A percentile compares a stretch with the other conserved stretches of the same genome.
These are phyloP conservation scores for Cyclura pinguis DNA, from an alignment of 2,797 vertebrate species.

Conservation along the genomic window DNA sequence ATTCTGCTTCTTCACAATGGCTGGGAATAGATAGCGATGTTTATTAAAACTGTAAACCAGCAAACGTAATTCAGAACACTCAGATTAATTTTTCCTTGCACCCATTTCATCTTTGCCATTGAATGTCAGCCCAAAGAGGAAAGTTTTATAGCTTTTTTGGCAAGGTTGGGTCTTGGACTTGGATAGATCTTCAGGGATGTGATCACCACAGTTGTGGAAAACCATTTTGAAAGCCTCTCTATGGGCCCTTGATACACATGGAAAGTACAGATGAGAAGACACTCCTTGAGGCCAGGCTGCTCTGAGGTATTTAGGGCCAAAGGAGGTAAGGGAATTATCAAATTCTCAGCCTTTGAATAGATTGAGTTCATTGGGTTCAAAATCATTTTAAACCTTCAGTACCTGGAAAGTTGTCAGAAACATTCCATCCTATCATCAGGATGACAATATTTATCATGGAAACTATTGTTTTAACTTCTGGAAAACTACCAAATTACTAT, in stretches of 20 bases:
- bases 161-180: not conserved
- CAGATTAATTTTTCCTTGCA: not conserved
- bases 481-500: conserved; percentile 44
- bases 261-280: not conserved
- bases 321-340: not conserved
- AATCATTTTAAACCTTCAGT: not conserved
- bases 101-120: not conserved
- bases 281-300: not conserved
- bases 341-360: not conserved
- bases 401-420: not conserved
- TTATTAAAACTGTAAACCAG: not conserved
- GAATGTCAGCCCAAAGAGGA: not conserved
- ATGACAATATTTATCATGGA: conserved; percentile 52
- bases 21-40: not conserved
- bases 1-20: not conserved
- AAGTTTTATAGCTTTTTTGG: not conserved
- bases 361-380: not conserved
- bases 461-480: conserved; percentile 60
- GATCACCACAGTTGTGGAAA: not conserved
- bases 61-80: not conserved
- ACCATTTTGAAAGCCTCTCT: not conserved
- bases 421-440: not conserved
- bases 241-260: not conserved
- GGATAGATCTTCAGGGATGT: not conserved
- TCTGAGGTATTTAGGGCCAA: not conserved